A percentile compares a stretch with the other conserved stretches of the same genome.
Conservation (phyloP, 2,888 invertebrate genomes). For the Pterostichus madidus region DNA sequence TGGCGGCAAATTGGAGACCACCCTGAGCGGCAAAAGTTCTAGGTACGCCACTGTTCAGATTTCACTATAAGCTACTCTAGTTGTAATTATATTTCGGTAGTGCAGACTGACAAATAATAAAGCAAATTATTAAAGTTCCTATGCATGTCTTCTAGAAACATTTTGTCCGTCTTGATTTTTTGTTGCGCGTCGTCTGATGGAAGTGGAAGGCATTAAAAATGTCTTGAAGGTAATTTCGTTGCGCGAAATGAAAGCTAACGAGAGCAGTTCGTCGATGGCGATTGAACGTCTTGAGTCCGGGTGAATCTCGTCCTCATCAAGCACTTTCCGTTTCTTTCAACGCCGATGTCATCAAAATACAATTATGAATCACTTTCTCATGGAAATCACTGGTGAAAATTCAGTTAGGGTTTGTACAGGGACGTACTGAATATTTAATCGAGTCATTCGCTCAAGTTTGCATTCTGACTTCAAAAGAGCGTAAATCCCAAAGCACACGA, state of each 20-base stretch:
- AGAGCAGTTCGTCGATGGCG: too few species aligned
- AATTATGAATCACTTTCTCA: constrained; percentile 39
- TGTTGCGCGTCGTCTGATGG: not conserved
- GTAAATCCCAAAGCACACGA: constrained; percentile 14
- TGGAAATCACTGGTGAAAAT: constrained; percentile 36
- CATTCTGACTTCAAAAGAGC: constrained; percentile 9
- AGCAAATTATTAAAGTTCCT: too few species aligned
- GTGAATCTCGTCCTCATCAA: not conserved
- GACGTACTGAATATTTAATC: constrained; percentile 30
- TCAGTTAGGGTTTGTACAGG: constrained; percentile 1
- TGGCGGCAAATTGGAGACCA: too few species aligned
- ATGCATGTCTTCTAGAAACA: too few species aligned
- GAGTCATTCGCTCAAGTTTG: not conserved
- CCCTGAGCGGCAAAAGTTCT: too few species aligned
- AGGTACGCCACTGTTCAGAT: too few species aligned
- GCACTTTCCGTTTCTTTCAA: constrained; percentile 10
- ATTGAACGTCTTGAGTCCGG: too few species aligned
- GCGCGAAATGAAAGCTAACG: too few species aligned
- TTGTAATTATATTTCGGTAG: too few species aligned
- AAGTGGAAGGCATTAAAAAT: not conserved
- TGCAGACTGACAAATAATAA: too few species aligned
- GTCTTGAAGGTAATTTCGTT: not conserved
- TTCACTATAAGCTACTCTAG: too few species aligned
- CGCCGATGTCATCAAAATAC: constrained; percentile 36
- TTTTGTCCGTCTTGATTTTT: not conserved